Evolutionary conservation across 1,140 invertebrate species (phyloP).

Genomic region (Adelges cooleyi): DNA sequence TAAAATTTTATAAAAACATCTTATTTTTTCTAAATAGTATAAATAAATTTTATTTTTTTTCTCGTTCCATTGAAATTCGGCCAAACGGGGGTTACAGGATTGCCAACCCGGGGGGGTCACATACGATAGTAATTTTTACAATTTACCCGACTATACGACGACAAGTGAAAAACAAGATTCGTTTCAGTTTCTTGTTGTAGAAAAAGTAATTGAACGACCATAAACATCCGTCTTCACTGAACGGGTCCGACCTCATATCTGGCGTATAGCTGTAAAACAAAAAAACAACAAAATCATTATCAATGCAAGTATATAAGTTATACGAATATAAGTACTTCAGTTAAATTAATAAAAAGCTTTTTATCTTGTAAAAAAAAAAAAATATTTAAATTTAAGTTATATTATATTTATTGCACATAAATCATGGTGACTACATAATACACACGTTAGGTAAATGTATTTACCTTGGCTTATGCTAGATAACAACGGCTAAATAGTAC

Average conservation of each 20-base stretch:
- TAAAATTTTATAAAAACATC: no score
- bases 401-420: no score
- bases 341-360: no score
- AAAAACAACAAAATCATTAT: slow-evolving; percentile 27
- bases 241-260: slow-evolving; percentile 90
- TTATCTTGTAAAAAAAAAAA: no score
- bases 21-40: background rate
- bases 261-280: slow-evolving; percentile 74
- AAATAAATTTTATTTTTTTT: background rate
- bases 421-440: no score
- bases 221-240: slow-evolving; percentile 91
- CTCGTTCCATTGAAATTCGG: background rate
- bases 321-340: no score
- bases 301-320: background rate
- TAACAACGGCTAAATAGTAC: no score
- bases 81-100: no score
- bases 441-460: no score
- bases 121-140: background rate
- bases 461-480: no score
- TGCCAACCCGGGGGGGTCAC: no score
- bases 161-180: slow-evolving; percentile 96
- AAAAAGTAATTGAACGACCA: slow-evolving; percentile 99
- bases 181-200: slow-evolving; percentile 92
- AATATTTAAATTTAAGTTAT: no score
- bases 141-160: slow-evolving; percentile 39